Percentiles rank a stretch among this genome's conserved stretches.
Conservation (phyloP, 2,888 invertebrate species). For the Agrotis segetum region DNA sequence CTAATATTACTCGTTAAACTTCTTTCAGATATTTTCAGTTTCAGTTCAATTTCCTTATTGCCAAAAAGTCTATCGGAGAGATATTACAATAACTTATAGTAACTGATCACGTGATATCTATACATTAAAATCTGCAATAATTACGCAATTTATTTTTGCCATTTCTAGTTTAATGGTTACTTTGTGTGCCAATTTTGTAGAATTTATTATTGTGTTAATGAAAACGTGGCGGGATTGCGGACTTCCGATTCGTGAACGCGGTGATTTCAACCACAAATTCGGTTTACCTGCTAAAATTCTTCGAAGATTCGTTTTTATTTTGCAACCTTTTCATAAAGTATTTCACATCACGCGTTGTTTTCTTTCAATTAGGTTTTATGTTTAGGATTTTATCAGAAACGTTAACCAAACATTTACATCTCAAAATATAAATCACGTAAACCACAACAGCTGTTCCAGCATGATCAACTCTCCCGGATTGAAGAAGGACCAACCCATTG, state of each 20-base stretch:
- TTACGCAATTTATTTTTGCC: conserved; percentile 47
- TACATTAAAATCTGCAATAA: conserved; percentile 47
- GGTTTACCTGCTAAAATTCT: neutral
- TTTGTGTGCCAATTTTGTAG: conserved; percentile 55
- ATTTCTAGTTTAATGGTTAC: conserved; percentile 40
- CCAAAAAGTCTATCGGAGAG: conserved; percentile 42
- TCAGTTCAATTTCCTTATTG: conserved; percentile 49
- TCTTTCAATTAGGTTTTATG: neutral
- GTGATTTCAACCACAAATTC: conserved; percentile 18
- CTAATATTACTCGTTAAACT: too few relatives aligned
- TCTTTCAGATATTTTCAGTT: conserved; percentile 13
- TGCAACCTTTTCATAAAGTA: neutral
- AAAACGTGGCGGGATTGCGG: conserved; percentile 15
- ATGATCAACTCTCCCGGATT: conserved; percentile 40
- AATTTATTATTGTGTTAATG: conserved; percentile 49
- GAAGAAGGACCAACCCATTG: conserved; percentile 52
- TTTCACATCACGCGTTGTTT: neutral
- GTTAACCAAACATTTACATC: neutral
- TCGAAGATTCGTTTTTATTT: neutral
- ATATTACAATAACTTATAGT: conserved; percentile 37
- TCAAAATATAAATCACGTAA: conserved; percentile 30
- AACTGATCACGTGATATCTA: conserved; percentile 50
- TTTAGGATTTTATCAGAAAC: conserved; percentile 7
- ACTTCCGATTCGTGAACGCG: conserved; percentile 10
- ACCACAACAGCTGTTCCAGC: conserved; percentile 42